Conservation (phyloP, 1,140 invertebrate genomes). For the Tenebrio molitor region DNA sequence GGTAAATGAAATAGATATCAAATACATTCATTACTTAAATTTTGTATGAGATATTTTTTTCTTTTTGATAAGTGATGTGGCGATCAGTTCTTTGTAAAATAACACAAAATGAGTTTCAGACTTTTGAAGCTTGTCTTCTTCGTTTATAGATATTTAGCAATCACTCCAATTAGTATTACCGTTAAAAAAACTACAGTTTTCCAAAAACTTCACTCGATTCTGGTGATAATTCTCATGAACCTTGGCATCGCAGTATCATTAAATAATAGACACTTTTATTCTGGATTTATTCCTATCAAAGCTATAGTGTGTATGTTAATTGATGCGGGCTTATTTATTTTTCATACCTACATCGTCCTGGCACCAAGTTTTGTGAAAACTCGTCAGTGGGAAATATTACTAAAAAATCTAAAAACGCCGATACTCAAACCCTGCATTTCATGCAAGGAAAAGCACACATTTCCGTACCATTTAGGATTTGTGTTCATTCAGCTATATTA, state of each 20-base stretch:
- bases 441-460: not conserved
- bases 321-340: not conserved
- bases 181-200: not conserved
- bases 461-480: not conserved
- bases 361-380: not conserved
- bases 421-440: not conserved
- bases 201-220: not conserved
- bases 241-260: not conserved
- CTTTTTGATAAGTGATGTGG: too few species aligned
- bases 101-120: slow-evolving; percentile 1
- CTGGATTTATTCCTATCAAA: not conserved
- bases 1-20: too few species aligned
- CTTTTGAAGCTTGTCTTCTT: not conserved
- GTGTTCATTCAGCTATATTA: not conserved
- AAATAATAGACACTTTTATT: not conserved
- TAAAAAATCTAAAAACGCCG: not conserved
- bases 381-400: not conserved
- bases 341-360: not conserved
- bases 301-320: not conserved
- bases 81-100: too few species aligned
- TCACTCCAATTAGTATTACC: not conserved
- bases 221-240: not conserved
- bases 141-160: not conserved
- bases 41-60: too few species aligned
- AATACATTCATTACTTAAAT: too few species aligned